Evolutionary conservation across 2,888 invertebrate genomes (phyloP).

Genomic region (Amblyjoppa proteus): DNA sequence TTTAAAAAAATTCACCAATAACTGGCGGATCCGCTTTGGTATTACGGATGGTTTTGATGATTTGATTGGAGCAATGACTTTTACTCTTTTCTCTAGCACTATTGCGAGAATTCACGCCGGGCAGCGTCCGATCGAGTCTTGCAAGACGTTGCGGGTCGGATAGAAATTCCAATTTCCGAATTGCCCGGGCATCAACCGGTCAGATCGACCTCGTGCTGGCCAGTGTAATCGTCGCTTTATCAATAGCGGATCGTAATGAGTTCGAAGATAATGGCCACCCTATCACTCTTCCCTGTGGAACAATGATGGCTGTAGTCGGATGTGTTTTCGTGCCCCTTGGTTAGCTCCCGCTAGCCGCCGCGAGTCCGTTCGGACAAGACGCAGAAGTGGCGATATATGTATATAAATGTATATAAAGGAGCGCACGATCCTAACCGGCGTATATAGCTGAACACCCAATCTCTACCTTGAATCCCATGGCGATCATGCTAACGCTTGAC

Average conservation of each 20-base stretch:
- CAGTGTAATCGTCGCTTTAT: constrained; percentile 83
- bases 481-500: constrained; percentile 34
- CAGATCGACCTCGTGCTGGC: constrained; percentile 73
- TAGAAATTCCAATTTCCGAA: constrained; percentile 83
- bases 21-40: background rate
- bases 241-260: constrained; percentile 85
- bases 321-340: constrained; percentile 78
- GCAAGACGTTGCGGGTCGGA: constrained; percentile 21
- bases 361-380: constrained; percentile 17
- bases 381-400: constrained; percentile 9
- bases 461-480: constrained; percentile 56
- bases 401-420: constrained; percentile 33
- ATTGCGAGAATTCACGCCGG: background rate
- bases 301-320: constrained; percentile 83
- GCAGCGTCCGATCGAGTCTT: constrained; percentile 10
- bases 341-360: constrained; percentile 27
- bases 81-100: background rate
- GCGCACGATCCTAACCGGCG: constrained; percentile 37
- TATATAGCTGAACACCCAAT: constrained; percentile 54
- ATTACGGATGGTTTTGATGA: background rate
- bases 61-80: background rate
- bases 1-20: background rate
- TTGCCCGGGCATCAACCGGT: constrained; percentile 69
- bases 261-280: constrained; percentile 83
- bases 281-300: constrained; percentile 83